Conservation (phyloP, 2,888 invertebrate species). For the Nycteola revayana region DNA sequence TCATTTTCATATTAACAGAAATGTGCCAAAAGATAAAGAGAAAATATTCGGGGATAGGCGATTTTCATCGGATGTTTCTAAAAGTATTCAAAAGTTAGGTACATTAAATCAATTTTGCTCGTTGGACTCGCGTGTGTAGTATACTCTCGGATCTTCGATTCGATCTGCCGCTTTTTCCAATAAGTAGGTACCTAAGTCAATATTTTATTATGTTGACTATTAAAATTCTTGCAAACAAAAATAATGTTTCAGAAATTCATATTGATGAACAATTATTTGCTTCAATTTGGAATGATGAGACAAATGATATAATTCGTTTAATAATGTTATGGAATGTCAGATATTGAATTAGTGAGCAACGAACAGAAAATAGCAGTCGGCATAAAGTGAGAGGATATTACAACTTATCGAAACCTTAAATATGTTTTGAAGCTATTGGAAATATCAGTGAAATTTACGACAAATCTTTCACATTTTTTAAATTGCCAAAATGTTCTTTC, state of each 20-base stretch:
- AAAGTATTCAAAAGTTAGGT: conserved; percentile 18
- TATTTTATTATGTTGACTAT: conserved; percentile 18
- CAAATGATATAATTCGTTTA: conserved; percentile 62
- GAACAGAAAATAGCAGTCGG: conserved; percentile 40
- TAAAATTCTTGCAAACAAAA: conserved; percentile 23
- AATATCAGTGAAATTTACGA: conserved; percentile 1
- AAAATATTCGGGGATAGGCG: conserved; percentile 19
- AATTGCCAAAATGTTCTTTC: too few relatives aligned
- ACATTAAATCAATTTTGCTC: conserved; percentile 36
- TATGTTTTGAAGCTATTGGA: conserved; percentile 36
- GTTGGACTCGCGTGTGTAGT: conserved; percentile 30
- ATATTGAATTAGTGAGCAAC: conserved; percentile 47
- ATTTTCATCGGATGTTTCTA: conserved; percentile 15
- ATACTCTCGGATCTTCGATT: conserved; percentile 17
- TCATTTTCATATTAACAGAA: conserved; percentile 42
- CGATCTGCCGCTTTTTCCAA: conserved; percentile 13
- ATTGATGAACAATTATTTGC: conserved; percentile 49
- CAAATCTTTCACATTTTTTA: too few relatives aligned
- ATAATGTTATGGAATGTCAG: conserved; percentile 50
- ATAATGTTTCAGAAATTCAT: conserved; percentile 33
- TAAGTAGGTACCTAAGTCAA: conserved; percentile 11
- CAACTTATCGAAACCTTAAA: conserved; percentile 56
- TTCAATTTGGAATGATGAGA: conserved; percentile 60
- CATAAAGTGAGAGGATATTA: conserved; percentile 50
- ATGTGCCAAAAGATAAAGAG: conserved; percentile 67